phyloP scores from a whole-genome alignment of 2,797 vertebrate species.

The Fistularia tabacaria region DNA sequence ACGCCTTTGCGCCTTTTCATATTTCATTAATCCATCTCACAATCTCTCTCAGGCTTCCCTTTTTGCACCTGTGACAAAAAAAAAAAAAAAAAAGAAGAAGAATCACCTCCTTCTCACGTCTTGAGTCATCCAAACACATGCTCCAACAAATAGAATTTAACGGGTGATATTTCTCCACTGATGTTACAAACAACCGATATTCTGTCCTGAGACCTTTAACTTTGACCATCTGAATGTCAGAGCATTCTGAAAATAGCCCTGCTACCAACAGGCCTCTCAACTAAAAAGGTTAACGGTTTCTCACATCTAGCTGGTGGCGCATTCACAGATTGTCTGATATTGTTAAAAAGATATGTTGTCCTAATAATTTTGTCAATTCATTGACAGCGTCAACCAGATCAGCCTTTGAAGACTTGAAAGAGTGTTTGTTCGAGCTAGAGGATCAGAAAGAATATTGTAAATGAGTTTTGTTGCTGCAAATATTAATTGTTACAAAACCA shows the following conservation, averaged over 20 bases:
- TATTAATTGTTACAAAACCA: too few relatives aligned
- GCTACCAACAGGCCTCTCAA: slow-evolving; percentile 2
- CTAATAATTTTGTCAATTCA: too few relatives aligned
- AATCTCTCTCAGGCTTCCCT: too few relatives aligned
- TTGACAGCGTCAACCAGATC: too few relatives aligned
- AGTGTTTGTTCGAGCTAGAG: too few relatives aligned
- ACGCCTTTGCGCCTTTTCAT: too few relatives aligned
- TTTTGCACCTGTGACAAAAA: too few relatives aligned
- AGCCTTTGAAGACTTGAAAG: too few relatives aligned
- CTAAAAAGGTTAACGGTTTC: slow-evolving; percentile 49
- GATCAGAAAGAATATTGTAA: too few relatives aligned
- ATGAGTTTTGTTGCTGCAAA: too few relatives aligned
- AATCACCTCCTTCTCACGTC: slow-evolving; percentile 22
- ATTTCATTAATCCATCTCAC: too few relatives aligned
- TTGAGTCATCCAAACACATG: slow-evolving; percentile 13
- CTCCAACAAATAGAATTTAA: slow-evolving; percentile 12
- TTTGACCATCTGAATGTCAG: slow-evolving; percentile 45
- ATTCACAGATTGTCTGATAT: background rate
- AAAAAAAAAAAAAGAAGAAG: background rate
- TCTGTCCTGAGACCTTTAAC: slow-evolving; percentile 35
- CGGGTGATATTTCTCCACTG: background rate
- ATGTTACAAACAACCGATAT: slow-evolving; percentile 4
- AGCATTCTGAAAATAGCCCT: slow-evolving; percentile 37
- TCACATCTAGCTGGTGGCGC: slow-evolving; percentile 4
- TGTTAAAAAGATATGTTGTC: too few relatives aligned